A percentile compares a stretch with the other conserved stretches of the same genome.
Evolutionary conservation across 2,113 vertebrate species (phyloP).

Genomic region (Mugil cephalus): DNA sequence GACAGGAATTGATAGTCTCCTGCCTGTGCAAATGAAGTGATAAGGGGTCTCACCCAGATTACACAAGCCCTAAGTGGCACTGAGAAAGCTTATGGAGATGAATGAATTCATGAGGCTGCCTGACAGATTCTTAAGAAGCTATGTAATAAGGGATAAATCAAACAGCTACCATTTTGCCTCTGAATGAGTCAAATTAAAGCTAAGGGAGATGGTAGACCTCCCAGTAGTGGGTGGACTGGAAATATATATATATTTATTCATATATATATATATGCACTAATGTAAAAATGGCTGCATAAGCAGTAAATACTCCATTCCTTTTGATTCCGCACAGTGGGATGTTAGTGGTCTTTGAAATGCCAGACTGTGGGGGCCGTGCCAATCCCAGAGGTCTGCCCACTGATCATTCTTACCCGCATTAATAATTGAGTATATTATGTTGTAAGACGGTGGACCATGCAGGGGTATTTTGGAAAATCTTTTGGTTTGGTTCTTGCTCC

Average conservation of each 20-base stretch:
- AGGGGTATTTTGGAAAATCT: slow-evolving; percentile 22
- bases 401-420: slow-evolving; percentile 38
- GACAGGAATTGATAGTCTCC: slow-evolving; percentile 79
- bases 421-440: slow-evolving; percentile 69
- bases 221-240: slow-evolving; percentile 49
- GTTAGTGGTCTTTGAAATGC: slow-evolving; percentile 54
- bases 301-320: slow-evolving; percentile 67
- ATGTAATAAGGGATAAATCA: slow-evolving; percentile 82
- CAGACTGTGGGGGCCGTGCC: slow-evolving; percentile 34
- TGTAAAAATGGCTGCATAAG: slow-evolving; percentile 48
- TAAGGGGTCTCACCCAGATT: slow-evolving; percentile 82
- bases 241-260: background rate
- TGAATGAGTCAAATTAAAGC: slow-evolving; percentile 75
- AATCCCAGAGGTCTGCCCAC: slow-evolving; percentile 44
- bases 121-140: slow-evolving; percentile 80
- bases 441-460: slow-evolving; percentile 29
- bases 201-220: slow-evolving; percentile 66
- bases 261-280: slow-evolving; percentile 71
- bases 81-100: slow-evolving; percentile 82
- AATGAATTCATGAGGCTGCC: slow-evolving; percentile 81
- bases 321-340: slow-evolving; percentile 67
- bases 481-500: slow-evolving; percentile 21
- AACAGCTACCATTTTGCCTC: slow-evolving; percentile 73
- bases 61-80: slow-evolving; percentile 80
- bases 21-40: slow-evolving; percentile 81